Evolutionary conservation across 2,113 vertebrate genomes (phyloP).

Genomic region (Mormyrus iriodes): DNA sequence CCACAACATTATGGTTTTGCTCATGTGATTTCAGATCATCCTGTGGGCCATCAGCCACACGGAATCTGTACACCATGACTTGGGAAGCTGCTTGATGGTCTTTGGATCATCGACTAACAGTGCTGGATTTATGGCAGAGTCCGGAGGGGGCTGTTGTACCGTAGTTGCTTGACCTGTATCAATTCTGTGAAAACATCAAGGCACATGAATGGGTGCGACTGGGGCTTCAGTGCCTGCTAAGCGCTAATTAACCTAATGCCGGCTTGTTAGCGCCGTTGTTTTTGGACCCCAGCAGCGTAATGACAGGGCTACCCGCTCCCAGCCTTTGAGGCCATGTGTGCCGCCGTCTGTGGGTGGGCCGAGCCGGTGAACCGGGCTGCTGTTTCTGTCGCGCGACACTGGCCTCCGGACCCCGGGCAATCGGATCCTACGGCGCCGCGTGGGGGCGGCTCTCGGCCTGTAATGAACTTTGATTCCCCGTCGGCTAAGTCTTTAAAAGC

Average conservation of each 20-base stretch:
- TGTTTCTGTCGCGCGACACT: neutral
- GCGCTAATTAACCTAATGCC: neutral
- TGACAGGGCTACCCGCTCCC: neutral
- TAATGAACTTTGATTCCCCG: conserved; percentile 22
- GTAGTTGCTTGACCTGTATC: conserved; percentile 38
- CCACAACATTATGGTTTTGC: neutral
- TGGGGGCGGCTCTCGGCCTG: neutral
- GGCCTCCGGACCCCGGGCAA: neutral
- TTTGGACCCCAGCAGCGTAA: neutral
- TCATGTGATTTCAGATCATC: neutral
- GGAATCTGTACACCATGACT: neutral
- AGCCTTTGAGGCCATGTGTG: neutral
- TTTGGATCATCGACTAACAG: neutral
- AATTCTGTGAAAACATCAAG: conserved; percentile 21
- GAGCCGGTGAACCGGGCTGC: neutral
- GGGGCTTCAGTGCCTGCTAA: neutral
- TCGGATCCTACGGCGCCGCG: neutral
- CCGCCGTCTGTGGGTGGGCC: neutral
- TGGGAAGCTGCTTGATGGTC: neutral
- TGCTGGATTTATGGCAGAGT: neutral
- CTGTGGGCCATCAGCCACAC: neutral
- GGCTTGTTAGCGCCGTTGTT: neutral
- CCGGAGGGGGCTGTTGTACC: neutral
- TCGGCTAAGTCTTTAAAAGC: conserved; percentile 23
- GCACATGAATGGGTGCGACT: neutral